Evolutionary conservation across 2,797 vertebrate species (phyloP), one percentile per base, ranked within the genome.

Genomic region (Rhabdomys pumilio): DNA sequence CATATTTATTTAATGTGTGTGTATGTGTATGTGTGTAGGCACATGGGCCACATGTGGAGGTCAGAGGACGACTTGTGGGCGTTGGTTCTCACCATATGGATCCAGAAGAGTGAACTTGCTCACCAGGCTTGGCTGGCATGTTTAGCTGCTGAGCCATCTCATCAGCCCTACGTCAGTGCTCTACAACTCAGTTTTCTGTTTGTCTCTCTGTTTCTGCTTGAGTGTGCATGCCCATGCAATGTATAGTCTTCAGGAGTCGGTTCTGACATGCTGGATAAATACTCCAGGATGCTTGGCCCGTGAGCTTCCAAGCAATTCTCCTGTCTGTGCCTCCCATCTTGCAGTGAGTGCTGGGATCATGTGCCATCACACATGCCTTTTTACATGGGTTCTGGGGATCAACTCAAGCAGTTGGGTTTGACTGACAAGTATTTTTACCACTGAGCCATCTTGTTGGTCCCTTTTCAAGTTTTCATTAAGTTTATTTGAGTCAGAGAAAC

Each of bases 381-480:
- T 53, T 69, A 69, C 47, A 17, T n/a, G 50, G 50, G 50, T 57
- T 57, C 85, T 73, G 50, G 67, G 34, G 9, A 55, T 41, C 65
- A 55, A 73, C 22, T 87, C 67, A 19, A 20, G n/a, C 38, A 13
- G 50, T 26, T 2, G 2, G 53, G 61, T 59, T 75, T 57, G 50
- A 10, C 0, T 7, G 15, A 57, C 67, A 73, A 73, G 85, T 29
- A 20, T 22, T 44, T 88, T 44, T 24, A 75, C 53, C 24, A 41
- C n/a, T 59, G 26, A 31, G n/a, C 22, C 50, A 72, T 29, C 31
- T 69, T 86, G 14, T 9, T 87, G 24, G 85, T 55, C 14, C 50
- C 14, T 41, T 15, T 85, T 84, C 72, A 94, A 86, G 80, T 67
- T 83, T 50, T 77, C 90, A 89, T 80, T 87, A 80, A 61, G 85